phyloP scores from a whole-genome alignment of 2,113 vertebrate species.

The Salvelinus fontinalis region DNA sequence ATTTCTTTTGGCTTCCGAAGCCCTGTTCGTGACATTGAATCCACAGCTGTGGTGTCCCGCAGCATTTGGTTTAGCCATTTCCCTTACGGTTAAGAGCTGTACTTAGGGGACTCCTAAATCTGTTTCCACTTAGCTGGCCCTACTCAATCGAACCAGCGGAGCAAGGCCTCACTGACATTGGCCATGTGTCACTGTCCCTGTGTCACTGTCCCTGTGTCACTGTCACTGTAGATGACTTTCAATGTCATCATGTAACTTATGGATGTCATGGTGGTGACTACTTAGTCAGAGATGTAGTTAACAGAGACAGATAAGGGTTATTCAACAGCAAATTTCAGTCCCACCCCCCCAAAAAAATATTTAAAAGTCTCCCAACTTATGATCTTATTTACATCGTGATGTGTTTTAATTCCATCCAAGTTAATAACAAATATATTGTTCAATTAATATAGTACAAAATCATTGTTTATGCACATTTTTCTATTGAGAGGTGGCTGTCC shows the following conservation, averaged over 20 bases:
- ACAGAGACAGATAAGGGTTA: slow-evolving; percentile 24
- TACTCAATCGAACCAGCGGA: background rate
- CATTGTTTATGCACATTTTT: too few species aligned
- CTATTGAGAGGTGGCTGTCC: too few species aligned
- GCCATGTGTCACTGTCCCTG: background rate
- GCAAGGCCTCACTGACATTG: background rate
- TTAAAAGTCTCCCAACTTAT: too few species aligned
- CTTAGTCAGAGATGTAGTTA: slow-evolving; percentile 9
- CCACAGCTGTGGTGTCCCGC: slow-evolving; percentile 24
- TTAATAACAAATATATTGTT: too few species aligned
- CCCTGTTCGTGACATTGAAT: slow-evolving; percentile 32
- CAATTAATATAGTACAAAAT: too few species aligned
- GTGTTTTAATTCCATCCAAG: too few species aligned
- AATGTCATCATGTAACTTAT: background rate
- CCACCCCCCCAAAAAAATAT: too few species aligned
- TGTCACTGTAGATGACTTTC: background rate
- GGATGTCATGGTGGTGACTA: background rate
- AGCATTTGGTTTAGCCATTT: slow-evolving; percentile 49
- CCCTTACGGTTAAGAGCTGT: slow-evolving; percentile 29
- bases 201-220: slow-evolving; percentile 2
- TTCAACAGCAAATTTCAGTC: background rate
- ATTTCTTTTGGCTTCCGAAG: slow-evolving; percentile 19
- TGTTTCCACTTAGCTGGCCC: slow-evolving; percentile 10
- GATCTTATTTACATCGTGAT: too few species aligned
- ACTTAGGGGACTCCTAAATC: slow-evolving; percentile 24